A percentile compares a stretch with the other conserved stretches of the same genome.
Evolutionary conservation across 2,797 vertebrate genomes (phyloP).

Genomic region (Borostomias antarcticus): DNA sequence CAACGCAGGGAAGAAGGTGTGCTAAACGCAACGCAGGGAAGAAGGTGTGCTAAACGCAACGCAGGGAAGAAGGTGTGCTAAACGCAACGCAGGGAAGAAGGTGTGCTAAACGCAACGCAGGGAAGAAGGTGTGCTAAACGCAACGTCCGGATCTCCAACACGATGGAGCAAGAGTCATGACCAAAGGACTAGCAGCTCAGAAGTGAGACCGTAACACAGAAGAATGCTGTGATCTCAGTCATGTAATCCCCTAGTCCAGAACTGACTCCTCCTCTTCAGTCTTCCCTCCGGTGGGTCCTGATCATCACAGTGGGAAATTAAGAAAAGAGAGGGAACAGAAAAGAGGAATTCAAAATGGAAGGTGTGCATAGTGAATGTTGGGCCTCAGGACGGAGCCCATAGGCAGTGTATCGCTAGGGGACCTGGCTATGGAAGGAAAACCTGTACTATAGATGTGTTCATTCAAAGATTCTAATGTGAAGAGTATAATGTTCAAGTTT

Average conservation of each 20-base stretch:
- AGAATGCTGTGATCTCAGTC: no score
- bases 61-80: no score
- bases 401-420: no score
- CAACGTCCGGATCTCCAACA: background rate
- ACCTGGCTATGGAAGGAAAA: background rate
- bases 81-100: no score
- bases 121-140: no score
- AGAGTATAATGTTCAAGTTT: constrained; percentile 84
- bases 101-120: no score
- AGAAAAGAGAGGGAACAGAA: constrained; percentile 71
- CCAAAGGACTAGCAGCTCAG: constrained; percentile 27
- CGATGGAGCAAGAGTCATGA: constrained; percentile 42
- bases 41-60: no score
- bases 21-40: no score
- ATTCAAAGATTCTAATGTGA: constrained; percentile 4
- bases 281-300: background rate
- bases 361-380: no score
- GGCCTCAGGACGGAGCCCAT: no score
- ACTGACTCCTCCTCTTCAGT: background rate
- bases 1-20: no score
- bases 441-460: constrained; percentile 6
- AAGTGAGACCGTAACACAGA: background rate
- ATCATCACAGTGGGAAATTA: constrained; percentile 35
- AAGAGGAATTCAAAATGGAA: constrained; percentile 42
- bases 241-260: background rate